Evolutionary conservation across 2,888 invertebrate species (phyloP).

Genomic region (Lasius platythorax): DNA sequence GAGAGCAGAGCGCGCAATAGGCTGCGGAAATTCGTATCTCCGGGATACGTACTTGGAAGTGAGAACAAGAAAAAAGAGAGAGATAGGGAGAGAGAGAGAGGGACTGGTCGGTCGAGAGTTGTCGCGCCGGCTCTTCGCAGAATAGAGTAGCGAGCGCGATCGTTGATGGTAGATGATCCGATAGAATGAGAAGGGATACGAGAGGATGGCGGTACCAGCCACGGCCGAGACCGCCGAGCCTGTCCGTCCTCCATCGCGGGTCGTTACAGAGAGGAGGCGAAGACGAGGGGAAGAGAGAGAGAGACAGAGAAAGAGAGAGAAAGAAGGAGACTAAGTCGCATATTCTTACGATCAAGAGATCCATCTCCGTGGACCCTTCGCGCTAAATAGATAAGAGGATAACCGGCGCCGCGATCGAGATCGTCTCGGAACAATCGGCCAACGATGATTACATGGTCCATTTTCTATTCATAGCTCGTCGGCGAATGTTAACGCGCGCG

Average conservation of each 20-base stretch:
- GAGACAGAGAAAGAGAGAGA: background rate
- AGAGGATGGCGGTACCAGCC: slow-evolving; percentile 85
- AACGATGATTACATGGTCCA: slow-evolving; percentile 41
- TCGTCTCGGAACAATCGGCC: slow-evolving; percentile 47
- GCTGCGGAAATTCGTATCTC: slow-evolving; percentile 27
- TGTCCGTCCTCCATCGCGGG: slow-evolving; percentile 65
- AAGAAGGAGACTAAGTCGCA: slow-evolving; percentile 2
- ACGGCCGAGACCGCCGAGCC: slow-evolving; percentile 77
- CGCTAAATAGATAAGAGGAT: slow-evolving; percentile 54
- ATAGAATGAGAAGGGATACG: slow-evolving; percentile 80
- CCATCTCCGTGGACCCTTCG: slow-evolving; percentile 37
- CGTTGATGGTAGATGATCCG: slow-evolving; percentile 68
- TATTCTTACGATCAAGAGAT: slow-evolving; percentile 58
- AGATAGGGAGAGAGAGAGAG: slow-evolving; percentile 22
- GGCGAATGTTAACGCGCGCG: slow-evolving; percentile 37
- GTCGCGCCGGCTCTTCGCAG: slow-evolving; percentile 45
- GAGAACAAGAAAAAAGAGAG: background rate
- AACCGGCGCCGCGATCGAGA: slow-evolving; percentile 42
- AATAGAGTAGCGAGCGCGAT: slow-evolving; percentile 59
- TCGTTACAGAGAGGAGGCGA: slow-evolving; percentile 44
- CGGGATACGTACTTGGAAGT: background rate
- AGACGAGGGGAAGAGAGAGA: slow-evolving; percentile 12
- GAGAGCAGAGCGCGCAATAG: background rate
- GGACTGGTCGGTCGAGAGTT: slow-evolving; percentile 42
- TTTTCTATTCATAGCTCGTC: slow-evolving; percentile 51